Conservation (phyloP, 2,797 vertebrate species). For the Cyprinella venusta region DNA sequence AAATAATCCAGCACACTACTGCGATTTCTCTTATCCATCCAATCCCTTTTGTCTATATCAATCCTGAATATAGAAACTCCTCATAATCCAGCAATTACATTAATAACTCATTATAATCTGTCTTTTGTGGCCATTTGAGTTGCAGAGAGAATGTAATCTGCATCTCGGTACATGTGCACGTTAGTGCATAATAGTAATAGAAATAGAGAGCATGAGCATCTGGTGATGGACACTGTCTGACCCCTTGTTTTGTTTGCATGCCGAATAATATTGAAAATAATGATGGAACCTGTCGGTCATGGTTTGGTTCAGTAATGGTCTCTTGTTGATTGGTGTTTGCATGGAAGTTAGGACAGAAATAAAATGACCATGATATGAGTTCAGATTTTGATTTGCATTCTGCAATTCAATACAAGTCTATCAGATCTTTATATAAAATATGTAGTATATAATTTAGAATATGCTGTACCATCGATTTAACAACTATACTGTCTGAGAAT, state of each 20-base stretch:
- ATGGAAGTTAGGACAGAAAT: neutral
- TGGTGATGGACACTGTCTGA: neutral
- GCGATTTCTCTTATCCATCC: conserved; percentile 67
- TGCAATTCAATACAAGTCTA: neutral
- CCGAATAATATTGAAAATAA: neutral
- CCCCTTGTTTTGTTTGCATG: neutral
- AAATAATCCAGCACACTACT: conserved; percentile 75
- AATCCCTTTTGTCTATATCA: conserved; percentile 25
- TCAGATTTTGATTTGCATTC: neutral
- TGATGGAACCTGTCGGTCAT: neutral
- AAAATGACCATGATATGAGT: neutral
- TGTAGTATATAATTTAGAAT: neutral
- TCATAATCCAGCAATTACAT: conserved; percentile 71
- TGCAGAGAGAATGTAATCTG: conserved; percentile 31
- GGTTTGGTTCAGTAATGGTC: neutral
- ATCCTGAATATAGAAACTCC: conserved; percentile 61
- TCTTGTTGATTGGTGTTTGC: neutral
- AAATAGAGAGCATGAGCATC: neutral
- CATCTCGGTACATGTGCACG: neutral
- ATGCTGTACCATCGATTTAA: neutral
- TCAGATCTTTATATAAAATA: neutral
- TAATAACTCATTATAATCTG: conserved; percentile 64
- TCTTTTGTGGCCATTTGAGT: conserved; percentile 11
- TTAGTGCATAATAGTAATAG: neutral
- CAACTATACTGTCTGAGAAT: neutral